Conservation (phyloP, 2,113 vertebrate species). For the Eurypyga helias region DNA sequence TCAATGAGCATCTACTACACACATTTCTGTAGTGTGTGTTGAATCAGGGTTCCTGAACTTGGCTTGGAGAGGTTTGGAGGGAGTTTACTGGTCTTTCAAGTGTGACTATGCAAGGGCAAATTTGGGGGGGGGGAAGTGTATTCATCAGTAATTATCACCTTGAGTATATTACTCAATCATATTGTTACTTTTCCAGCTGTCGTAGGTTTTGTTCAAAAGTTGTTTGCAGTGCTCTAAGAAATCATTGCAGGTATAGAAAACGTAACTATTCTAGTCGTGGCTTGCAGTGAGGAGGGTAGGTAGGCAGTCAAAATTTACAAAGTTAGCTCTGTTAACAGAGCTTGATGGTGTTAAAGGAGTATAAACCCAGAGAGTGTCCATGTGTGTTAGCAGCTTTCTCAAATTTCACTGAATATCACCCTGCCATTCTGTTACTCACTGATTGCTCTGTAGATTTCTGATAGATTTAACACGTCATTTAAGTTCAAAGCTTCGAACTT, state of each 20-base stretch:
- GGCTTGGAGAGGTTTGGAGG: not conserved
- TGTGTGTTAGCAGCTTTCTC: not conserved
- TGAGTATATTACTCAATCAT: not conserved
- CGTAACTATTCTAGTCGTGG: not conserved
- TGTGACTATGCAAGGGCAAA: not conserved
- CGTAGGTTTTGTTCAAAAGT: not conserved
- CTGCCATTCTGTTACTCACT: not conserved
- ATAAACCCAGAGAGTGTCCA: not conserved
- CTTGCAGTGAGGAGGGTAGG: not conserved
- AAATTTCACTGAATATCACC: not conserved
- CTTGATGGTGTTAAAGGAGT: not conserved
- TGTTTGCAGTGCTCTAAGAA: not conserved
- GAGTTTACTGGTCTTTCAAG: not conserved
- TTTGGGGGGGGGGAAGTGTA: not conserved
- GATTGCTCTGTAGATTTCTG: not conserved
- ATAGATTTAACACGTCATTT: not conserved
- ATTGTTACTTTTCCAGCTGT: not conserved
- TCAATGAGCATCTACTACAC: not conserved
- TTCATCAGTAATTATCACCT: not conserved
- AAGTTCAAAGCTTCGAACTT: not conserved
- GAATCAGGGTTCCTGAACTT: not conserved
- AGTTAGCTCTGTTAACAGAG: not conserved
- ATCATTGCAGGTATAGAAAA: not conserved
- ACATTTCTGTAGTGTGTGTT: not conserved
- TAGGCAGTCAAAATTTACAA: not conserved